Base-by-base conservation (phyloP, 1,140 invertebrate genomes). In the Harpegnathos saltator region DNA sequence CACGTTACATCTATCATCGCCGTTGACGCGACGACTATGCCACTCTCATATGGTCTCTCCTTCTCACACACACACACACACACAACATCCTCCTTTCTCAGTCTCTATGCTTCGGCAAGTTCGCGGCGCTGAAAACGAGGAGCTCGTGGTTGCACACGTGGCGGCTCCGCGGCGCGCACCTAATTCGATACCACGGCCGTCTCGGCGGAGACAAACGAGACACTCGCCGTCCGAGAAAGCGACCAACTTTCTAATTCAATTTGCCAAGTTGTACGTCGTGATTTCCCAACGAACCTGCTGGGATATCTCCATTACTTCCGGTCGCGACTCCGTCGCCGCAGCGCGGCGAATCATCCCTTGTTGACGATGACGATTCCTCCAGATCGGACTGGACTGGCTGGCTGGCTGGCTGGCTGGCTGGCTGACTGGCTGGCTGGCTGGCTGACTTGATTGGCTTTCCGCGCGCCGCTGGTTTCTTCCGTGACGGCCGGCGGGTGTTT, bases 171-270 rank as follows among this genome's bases (percentile, higher is more conserved):
- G 5, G 5, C 59, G 26, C 29, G 68, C 62, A 58, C 50, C 69
- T 75, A 84, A 88, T 83, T 84, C 82, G 82, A 84, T 71, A 73
- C 54, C 66, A 17, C 62, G 52, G 54, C n/a, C 54, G 52, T 52
- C 63, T 63, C 17, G 17, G 12, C 15, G 50, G 77, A 87, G 86
- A 90, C 88, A 89, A 87, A 90, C 84, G 87, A 92, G 86, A 89
- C 71, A 83, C 83, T 68, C 74, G 78, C 44, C 72, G 81, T 72
- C 82, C 71, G 83, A 85, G 85, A 75, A 80, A 85, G 61, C 85
- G 78, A 38, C 68, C 71, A 90, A 91, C 89, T 90, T 91, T 83
- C 88, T 88, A 90, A 91, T 91, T 91, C 87, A 86, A 91, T 91
- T 86, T 89, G 77, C 84, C 80, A 88, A 90, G 83, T 88, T 89